Evolutionary conservation across 1,140 invertebrate genomes (phyloP).

Genomic region (Eurosta solidaginis): DNA sequence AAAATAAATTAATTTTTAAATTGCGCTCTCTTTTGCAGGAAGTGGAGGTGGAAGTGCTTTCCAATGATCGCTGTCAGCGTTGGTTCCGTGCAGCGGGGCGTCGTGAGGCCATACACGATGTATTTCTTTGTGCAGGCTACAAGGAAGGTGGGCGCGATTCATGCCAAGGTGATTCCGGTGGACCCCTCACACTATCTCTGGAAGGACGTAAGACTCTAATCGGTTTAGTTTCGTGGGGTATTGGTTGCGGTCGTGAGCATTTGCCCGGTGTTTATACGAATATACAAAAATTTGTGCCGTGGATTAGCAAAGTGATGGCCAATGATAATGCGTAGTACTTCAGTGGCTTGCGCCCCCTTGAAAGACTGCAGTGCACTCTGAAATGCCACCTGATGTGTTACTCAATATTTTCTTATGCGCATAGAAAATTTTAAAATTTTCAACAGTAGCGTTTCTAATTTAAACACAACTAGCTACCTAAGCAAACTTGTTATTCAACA

Average conservation of each 20-base stretch:
- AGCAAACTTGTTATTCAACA: neutral
- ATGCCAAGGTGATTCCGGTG: constrained; percentile 73
- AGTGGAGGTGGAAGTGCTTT: constrained; percentile 86
- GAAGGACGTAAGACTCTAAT: constrained; percentile 83
- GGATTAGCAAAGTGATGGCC: constrained; percentile 82
- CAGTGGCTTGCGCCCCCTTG: neutral
- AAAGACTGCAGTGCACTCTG: constrained; percentile 15
- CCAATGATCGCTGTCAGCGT: constrained; percentile 86
- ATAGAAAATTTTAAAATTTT: neutral
- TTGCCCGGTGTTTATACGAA: constrained; percentile 90
- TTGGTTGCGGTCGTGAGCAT: constrained; percentile 86
- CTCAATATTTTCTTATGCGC: neutral
- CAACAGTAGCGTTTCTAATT: neutral
- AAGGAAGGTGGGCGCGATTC: constrained; percentile 70
- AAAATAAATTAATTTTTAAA: neutral
- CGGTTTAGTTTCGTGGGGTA: constrained; percentile 89
- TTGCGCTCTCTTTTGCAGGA: constrained; percentile 62
- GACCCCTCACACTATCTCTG: constrained; percentile 78
- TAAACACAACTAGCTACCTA: neutral
- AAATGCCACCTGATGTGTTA: neutral
- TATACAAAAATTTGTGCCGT: constrained; percentile 89
- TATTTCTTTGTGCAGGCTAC: constrained; percentile 91
- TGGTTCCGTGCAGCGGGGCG: constrained; percentile 90
- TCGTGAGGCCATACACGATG: constrained; percentile 88
- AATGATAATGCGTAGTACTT: constrained; percentile 53